Base-by-base conservation (phyloP, 2,113 vertebrate species). In the Brachyistius frenatus region DNA sequence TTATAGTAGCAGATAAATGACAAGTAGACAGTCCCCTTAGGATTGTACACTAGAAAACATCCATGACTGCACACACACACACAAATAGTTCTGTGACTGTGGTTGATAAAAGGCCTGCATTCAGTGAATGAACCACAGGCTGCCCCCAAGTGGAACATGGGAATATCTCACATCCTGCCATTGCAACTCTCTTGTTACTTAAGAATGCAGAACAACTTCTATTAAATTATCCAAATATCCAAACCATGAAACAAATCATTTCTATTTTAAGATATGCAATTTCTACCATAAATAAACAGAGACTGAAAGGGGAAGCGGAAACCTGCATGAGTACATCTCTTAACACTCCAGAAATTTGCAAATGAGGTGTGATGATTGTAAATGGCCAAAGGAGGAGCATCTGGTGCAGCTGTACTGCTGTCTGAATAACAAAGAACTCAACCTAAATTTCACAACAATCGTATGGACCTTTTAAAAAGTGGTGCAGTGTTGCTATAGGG, bases 271-370 rank as follows among this genome's bases (percentile, higher is more conserved):
- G 13, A 13, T 44, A 9, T 44, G 1, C 41, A 41, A 3, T 7
- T 7, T 7, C 39, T 3, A 7, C 39, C 9, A 8, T 7, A 41
- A 7, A 41, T 5, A 44, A 9, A 13, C 3, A 1, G 41, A 44
- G 41, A 44, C 10, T 44, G 14, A 44, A 44, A 44, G 5, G 10
- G 64, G 41, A 80, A 44, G 70, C 63, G 3, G 16, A 68, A 63
- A 68, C n/a, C 32, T 7, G 37, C n/a, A 37, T 33, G 6, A 33
- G 31, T 31, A 13, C 23, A 52, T 41, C 50, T 32, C 23, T 23
- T 23, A 23, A 23, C 23, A 23, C 23, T 23, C 30, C 16, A 2
- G 41, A 70, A 58, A 37, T 15, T 5, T 58, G 41, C 15, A 36
- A 71, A 60, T 49, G n/a, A 36, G 41, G 41, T 11, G 6, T 41